A percentile compares a stretch with the other conserved stretches of the same genome.
phyloP scores from a whole-genome alignment of 2,113 vertebrate species.

The Cisticola juncidis region DNA sequence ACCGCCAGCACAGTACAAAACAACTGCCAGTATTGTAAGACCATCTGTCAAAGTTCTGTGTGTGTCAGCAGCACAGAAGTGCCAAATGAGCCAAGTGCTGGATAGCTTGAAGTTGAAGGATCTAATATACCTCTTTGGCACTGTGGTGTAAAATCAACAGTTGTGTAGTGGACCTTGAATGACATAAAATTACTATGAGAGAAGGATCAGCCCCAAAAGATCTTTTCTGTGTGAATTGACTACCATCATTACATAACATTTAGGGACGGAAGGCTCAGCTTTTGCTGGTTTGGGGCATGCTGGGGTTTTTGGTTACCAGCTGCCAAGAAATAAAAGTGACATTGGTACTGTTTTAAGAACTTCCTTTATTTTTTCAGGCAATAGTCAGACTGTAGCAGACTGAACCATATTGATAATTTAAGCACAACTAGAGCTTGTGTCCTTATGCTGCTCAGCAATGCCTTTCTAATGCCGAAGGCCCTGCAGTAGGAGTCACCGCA shows the following conservation, averaged over 20 bases:
- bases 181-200: not conserved
- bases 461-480: not conserved
- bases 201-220: not conserved
- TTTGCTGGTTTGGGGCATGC: not conserved
- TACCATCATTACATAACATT: constrained; percentile 26
- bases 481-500: not conserved
- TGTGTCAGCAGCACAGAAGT: constrained; percentile 30
- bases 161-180: constrained; percentile 24
- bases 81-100: constrained; percentile 12
- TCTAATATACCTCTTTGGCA: constrained; percentile 7
- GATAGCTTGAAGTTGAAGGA: constrained; percentile 1
- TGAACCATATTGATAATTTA: not conserved
- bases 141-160: not conserved
- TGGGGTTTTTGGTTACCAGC: not conserved
- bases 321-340: not conserved
- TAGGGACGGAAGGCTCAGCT: not conserved
- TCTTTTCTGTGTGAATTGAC: not conserved
- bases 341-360: not conserved
- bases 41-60: constrained; percentile 50
- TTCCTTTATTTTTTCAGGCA: constrained; percentile 47
- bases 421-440: not conserved
- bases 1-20: not conserved
- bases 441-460: not conserved
- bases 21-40: constrained; percentile 38
- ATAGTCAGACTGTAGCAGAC: not conserved